Evolutionary conservation across 2,113 vertebrate genomes (phyloP).

Genomic region (Neolamprologus sp.): DNA sequence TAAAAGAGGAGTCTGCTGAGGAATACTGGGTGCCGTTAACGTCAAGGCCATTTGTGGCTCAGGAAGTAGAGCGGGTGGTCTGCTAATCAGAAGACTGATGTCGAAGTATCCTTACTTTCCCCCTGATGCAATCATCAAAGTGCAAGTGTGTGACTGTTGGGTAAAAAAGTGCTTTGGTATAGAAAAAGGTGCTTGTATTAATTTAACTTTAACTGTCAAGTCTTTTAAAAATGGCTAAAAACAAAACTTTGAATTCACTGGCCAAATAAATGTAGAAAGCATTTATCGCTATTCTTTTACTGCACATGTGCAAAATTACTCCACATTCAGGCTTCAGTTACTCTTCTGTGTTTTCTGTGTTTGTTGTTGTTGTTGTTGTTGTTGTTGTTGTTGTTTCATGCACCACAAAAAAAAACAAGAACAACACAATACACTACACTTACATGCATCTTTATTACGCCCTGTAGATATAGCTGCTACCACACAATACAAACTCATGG

Average conservation of each 20-base stretch:
- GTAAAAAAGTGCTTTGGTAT: neutral
- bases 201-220: neutral
- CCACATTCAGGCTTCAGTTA: neutral
- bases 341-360: neutral
- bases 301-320: neutral
- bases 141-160: neutral
- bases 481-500: neutral
- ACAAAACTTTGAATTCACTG: neutral
- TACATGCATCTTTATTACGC: neutral
- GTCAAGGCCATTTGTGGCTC: neutral
- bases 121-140: neutral
- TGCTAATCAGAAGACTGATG: neutral
- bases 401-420: rapidly evolving
- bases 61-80: neutral
- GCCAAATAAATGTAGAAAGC: neutral
- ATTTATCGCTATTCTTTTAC: neutral
- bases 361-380: neutral
- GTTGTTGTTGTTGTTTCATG: neutral
- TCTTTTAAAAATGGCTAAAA: neutral
- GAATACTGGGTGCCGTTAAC: neutral
- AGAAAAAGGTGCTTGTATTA: neutral
- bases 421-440: neutral
- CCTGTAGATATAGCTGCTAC: neutral
- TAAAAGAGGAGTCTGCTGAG: neutral
- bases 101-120: neutral